Evolutionary conservation across 1,140 invertebrate genomes (phyloP), one percentile per base, ranked within the genome.

Genomic region (Stegodyphus mimosarum): DNA sequence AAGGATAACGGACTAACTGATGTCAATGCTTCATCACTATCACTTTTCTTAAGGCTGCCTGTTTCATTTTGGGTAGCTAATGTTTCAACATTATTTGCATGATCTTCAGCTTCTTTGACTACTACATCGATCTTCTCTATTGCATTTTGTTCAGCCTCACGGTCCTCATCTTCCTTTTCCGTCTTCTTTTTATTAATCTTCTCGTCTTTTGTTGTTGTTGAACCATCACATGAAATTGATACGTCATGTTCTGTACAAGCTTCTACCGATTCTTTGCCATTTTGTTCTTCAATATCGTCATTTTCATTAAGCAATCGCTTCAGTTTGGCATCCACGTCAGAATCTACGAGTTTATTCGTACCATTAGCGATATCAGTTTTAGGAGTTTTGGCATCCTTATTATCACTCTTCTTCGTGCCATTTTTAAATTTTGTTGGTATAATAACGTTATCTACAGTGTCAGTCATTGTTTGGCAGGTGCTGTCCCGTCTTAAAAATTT

Each of bases 401-500:
- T 9, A 60, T 9, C 9, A 15, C 55, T 60, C 55, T 60, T 60
- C 17, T 67, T 67, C 7, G 64, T 17, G 9, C 11, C 11, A 60
- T 60, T 60, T 60, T 15, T 15, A 60, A 60, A 60, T 17, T 67
- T 18, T 2, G 64, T 67, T 4, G 17, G 10, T 17, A 7, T n/a
- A 15, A 15, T 67, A 15, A 7, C n/a, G 2, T 13, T n/a, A 17
- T 15, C 15, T n/a, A 70, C 7, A 13, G 50, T 55, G 11, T 73
- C 81, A 50, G 60, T 50, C 70, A 73, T 74, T 15, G 80, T 83
- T 48, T 83, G 80, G 33, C 80, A 83, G 4, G 71, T 83, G 6
- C 80, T 83, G 63, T 83, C 80, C 11, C 80, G n/a, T 74, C 80
- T 64, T 15, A 83, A 48, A 53, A 74, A 55, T 67, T 74, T 83